phyloP scores from a whole-genome alignment of 2,888 invertebrate genomes.

The Panopea generosa region DNA sequence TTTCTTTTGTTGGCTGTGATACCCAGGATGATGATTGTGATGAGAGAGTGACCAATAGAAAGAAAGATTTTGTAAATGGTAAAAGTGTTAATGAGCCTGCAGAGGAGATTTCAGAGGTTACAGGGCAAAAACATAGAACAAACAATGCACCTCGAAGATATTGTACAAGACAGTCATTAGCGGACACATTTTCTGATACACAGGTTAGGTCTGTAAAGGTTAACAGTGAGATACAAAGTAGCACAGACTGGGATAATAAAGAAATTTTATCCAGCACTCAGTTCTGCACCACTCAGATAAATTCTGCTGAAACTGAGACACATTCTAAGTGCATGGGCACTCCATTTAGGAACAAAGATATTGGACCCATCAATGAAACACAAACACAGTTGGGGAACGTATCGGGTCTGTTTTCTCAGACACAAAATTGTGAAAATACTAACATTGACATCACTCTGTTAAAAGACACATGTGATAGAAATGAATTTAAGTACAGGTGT shows the following conservation, averaged over 20 bases:
- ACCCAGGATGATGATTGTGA: slow-evolving; percentile 9
- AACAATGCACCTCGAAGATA: background rate
- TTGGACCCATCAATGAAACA: too few relatives aligned
- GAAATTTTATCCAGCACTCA: slow-evolving; percentile 12
- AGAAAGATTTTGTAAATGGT: background rate
- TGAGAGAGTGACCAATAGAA: background rate
- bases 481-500: slow-evolving; percentile 35
- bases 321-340: slow-evolving; percentile 4
- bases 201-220: background rate
- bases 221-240: background rate
- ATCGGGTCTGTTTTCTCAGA: background rate
- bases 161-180: background rate
- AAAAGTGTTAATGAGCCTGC: background rate
- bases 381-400: too few relatives aligned
- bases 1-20: slow-evolving; percentile 34
- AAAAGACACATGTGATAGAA: slow-evolving; percentile 33
- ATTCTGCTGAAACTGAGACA: background rate
- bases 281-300: slow-evolving; percentile 1
- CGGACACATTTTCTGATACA: background rate
- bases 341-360: background rate
- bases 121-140: too few relatives aligned
- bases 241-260: slow-evolving; percentile 4
- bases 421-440: background rate
- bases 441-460: slow-evolving; percentile 39
- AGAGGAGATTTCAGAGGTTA: too few relatives aligned